Evolutionary conservation across 2,113 vertebrate genomes (phyloP), one percentile per base, ranked within the genome.

Genomic region (Notarius quadriscutis): DNA sequence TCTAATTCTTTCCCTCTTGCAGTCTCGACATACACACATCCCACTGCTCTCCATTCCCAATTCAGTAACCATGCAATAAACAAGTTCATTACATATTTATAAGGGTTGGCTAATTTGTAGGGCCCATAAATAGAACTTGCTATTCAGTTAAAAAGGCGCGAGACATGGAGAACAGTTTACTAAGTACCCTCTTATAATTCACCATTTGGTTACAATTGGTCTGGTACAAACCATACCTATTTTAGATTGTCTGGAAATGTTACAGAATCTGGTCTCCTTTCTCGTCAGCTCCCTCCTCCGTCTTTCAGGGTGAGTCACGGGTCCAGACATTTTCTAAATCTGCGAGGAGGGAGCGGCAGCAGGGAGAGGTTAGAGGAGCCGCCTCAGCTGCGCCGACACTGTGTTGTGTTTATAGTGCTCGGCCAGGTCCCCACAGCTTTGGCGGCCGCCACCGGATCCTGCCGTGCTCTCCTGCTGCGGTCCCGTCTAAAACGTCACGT

Each of bases 211-310:
- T 93, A 89, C 90, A 93, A 94, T 94, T 92, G 92, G 91, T 91
- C 91, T 80, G 87, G 85, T 83, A 88, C 79, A 87, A 85, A 89
- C 90, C 84, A 79, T 91, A 87, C 88, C 92, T 93, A 89, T 93
- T 95, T 94, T 93, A 85, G 92, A 93, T 92, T 89, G 93, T 94
- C 93, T 94, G 92, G 93, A 94, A 94, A 94, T 84, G 91, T 93
- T 93, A 93, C 90, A 91, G 91, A 93, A 87, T 72, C 86, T 82
- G 79, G 89, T 88, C 89, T 85, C 81, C 69, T 14, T 89, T 89
- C 93, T 91, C 91, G 90, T 93, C 91, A 91, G 81, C 87, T 84
- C 84, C 90, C 88, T 84, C 84, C 58, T 91, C 80, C 63, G 88
- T 87, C 85, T 93, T 89, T 86, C 89, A 92, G 89, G 80, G 92